Base-by-base conservation (phyloP, 2,888 invertebrate genomes). In the Eilema caniola region DNA sequence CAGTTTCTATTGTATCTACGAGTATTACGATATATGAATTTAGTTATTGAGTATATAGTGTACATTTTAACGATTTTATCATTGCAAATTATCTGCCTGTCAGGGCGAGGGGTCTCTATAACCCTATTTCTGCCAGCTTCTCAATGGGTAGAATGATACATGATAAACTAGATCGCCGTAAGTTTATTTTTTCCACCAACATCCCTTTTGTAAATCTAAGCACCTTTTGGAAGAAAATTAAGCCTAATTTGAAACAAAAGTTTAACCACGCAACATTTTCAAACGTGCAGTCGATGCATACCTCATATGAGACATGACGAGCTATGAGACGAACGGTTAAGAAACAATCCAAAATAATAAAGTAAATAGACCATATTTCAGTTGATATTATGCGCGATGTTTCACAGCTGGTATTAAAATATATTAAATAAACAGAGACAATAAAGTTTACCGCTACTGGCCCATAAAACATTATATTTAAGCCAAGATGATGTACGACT, bases 381-480 rank as follows among this genome's bases (percentile, higher is more conserved):
- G 68, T 41, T 56, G 71, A 85, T 70, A 85, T 77, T 73, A 78
- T 78, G 79, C 78, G 71, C 79, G 79, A 81, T 80, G 78, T 78
- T 80, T 73, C 77, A 74, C 75, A 79, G 73, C 66, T 75, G 72
- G 66, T 77, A 73, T 77, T 75, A 56, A 78, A 83, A 81, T 76
- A 76, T 68, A 77, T 74, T 75, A 69, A 75, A 74, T 64, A 72
- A 67, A 73, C 71, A 69, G 62, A 73, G 70, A 81, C 77, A 76
- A 73, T 78, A 76, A 82, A 79, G 31, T 83, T 84, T 86, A 86
- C 85, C 82, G 89, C 89, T 90, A 88, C 90, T 83, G 87, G 80
- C 84, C 82, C 82, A 85, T 87, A 88, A 87, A 88, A 83, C 79
- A 85, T 82, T 85, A 86, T 83, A 86, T 86, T 86, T 86, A 83